Conservation (phyloP, 2,888 invertebrate genomes). For the Autographa pulchrina region DNA sequence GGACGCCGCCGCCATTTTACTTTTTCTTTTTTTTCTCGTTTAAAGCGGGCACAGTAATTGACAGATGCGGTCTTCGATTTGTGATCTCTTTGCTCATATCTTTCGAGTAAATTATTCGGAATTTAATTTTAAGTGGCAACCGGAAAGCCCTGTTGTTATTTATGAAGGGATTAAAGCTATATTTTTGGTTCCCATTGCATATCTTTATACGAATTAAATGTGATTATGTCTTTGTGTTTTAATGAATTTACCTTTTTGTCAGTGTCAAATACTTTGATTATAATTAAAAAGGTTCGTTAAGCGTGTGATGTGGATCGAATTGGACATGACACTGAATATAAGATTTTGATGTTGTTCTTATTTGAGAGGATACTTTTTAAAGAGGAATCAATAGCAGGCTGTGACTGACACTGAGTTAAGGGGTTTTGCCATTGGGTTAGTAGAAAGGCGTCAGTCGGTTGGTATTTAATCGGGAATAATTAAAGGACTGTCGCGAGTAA, state of each 20-base stretch:
- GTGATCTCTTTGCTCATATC: constrained; percentile 64
- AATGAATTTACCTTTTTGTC: constrained; percentile 28
- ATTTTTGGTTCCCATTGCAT: constrained; percentile 53
- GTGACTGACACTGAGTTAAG: too few species aligned
- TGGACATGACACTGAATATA: neutral
- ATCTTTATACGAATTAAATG: constrained; percentile 47
- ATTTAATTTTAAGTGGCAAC: constrained; percentile 72
- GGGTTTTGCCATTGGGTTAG: too few species aligned
- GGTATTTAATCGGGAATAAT: too few species aligned
- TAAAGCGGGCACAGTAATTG: constrained; percentile 68
- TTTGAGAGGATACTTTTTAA: neutral
- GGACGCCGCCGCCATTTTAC: constrained; percentile 55
- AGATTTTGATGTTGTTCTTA: neutral
- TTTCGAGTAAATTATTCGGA: constrained; percentile 63
- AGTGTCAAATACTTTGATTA: constrained; percentile 34
- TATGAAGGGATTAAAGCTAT: constrained; percentile 50
- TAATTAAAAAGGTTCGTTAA: constrained; percentile 36
- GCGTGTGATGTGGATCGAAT: constrained; percentile 1
- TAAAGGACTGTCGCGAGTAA: too few species aligned
- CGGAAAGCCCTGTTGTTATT: constrained; percentile 61
- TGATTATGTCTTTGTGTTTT: constrained; percentile 39
- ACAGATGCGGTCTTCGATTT: constrained; percentile 72
- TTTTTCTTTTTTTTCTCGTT: constrained; percentile 58
- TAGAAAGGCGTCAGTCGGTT: too few species aligned
- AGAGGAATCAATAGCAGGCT: too few species aligned